Base-by-base conservation (phyloP, 1,140 invertebrate genomes). In the Leguminivora glycinivorella region DNA sequence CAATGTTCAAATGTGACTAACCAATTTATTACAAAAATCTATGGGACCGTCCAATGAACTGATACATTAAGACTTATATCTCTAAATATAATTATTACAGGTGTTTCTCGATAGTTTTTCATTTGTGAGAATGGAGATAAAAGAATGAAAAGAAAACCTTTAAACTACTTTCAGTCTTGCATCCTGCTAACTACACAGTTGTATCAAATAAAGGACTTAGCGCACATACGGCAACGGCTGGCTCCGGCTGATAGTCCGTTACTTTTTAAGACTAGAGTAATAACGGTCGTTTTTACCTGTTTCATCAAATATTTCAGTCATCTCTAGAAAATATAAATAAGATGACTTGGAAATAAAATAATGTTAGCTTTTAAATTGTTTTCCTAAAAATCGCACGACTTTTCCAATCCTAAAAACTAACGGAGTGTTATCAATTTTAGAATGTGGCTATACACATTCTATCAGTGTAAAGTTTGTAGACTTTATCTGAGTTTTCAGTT, bases 151-250 rank as follows among this genome's bases (percentile, higher is more conserved):
- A 52, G 47, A 52, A 52, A 52, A 52, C 47, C 19, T 5, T 52
- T 10, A 43, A 43, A 43, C 47, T 52, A 52, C 19, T 22, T 52
- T 52, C 47, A 52, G 47, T 52, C 47, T 52, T 52, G 47, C 47
- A 19, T 52, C 47, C 47, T 52, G 47, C 19, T 52, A 52, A 22
- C 17, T 52, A 52, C 47, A 52, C 5, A 47, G 4, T 47, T 47
- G 43, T 52, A 22, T 52, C 47, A 52, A 22, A 22, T 22, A 52
- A 22, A 22, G n/a, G 5, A 52, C 47, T 22, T 5, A 1, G 43
- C 19, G 19, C 17, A 17, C 47, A 52, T 52, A 52, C 47, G 47
- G 47, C 47, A 52, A 22, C 19, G 47, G 47, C 10, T 9, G 14
- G 47, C 17, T 22, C 22, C 0, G 17, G n/a, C 19, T 10, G 9